These are phyloP conservation scores for Drosophila malerkotliana DNA, from an alignment of 1,140 invertebrate species.

Conservation along the genomic window DNA sequence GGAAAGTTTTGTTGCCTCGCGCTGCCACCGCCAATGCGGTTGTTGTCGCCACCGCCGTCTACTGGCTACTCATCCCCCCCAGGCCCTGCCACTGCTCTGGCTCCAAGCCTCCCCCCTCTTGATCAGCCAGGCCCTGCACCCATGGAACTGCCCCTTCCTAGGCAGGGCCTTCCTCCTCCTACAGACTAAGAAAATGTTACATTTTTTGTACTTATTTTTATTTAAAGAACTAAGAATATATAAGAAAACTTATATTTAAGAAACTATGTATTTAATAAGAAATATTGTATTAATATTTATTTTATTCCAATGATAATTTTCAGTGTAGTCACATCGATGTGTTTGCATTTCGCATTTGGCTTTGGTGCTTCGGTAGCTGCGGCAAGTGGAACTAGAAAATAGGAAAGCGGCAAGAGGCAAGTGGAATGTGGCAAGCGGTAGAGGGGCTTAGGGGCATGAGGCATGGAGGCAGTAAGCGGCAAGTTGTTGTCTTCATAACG, in stretches of 20 bases:
- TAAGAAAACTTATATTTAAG: too few species aligned
- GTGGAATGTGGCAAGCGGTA: neutral
- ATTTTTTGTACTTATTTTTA: too few species aligned
- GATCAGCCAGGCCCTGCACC: neutral
- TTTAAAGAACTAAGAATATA: too few species aligned
- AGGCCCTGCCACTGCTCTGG: neutral
- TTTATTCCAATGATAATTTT: neutral
- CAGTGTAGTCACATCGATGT: slow-evolving; percentile 17
- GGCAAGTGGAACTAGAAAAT: slow-evolving; percentile 21
- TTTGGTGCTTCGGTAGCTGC: slow-evolving; percentile 23
- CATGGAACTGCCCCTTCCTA: neutral
- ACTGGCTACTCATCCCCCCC: slow-evolving; percentile 17
- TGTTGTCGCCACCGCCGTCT: slow-evolving; percentile 46
- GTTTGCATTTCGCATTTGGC: slow-evolving; percentile 77
- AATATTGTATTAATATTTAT: neutral
- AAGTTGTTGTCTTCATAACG: slow-evolving; percentile 64
- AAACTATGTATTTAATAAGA: too few species aligned
- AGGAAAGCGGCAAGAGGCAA: neutral
- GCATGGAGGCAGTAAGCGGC: slow-evolving; percentile 10
- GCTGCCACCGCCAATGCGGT: slow-evolving; percentile 41
- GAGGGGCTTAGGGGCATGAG: neutral
- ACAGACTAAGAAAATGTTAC: neutral
- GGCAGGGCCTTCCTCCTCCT: neutral
- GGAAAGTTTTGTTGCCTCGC: slow-evolving; percentile 61
- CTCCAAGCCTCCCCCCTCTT: neutral